Conservation (phyloP, 2,797 vertebrate genomes). For the Girardinus metallicus region DNA sequence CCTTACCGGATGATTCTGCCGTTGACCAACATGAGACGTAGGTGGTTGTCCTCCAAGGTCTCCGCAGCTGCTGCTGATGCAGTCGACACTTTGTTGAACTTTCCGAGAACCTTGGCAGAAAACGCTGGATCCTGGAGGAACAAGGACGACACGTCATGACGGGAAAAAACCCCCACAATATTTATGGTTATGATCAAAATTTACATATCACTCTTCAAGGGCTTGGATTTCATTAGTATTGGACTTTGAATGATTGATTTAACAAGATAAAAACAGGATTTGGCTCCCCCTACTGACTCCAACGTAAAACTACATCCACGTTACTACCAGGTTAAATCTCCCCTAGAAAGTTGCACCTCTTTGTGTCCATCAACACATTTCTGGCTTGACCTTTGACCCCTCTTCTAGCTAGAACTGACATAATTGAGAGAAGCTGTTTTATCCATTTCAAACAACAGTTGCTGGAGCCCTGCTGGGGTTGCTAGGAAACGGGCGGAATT, state of each 20-base stretch:
- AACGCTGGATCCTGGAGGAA: conserved; percentile 81
- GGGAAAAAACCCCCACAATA: not conserved
- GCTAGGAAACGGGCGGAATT: too few relatives aligned
- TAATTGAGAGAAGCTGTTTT: not conserved
- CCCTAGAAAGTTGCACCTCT: not conserved
- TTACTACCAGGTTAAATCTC: not conserved
- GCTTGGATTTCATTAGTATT: not conserved
- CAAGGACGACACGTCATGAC: not conserved
- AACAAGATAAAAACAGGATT: not conserved
- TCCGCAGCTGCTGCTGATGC: conserved; percentile 89
- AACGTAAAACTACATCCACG: not conserved
- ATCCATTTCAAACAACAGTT: not conserved
- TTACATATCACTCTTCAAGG: not conserved
- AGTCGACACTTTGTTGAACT: conserved; percentile 93
- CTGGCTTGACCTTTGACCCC: not conserved
- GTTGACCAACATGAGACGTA: conserved; percentile 92
- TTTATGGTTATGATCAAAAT: not conserved
- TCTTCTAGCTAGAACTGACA: not conserved
- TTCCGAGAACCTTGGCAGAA: conserved; percentile 88
- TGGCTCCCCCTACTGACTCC: not conserved
- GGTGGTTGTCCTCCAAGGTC: conserved; percentile 88
- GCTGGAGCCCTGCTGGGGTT: too few relatives aligned
- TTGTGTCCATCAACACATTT: not conserved
- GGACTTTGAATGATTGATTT: not conserved
- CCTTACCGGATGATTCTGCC: conserved; percentile 94